Percentiles rank a stretch among this genome's conserved stretches.
Conservation (phyloP, 2,113 vertebrate species). For the Bambusicola thoracicus region DNA sequence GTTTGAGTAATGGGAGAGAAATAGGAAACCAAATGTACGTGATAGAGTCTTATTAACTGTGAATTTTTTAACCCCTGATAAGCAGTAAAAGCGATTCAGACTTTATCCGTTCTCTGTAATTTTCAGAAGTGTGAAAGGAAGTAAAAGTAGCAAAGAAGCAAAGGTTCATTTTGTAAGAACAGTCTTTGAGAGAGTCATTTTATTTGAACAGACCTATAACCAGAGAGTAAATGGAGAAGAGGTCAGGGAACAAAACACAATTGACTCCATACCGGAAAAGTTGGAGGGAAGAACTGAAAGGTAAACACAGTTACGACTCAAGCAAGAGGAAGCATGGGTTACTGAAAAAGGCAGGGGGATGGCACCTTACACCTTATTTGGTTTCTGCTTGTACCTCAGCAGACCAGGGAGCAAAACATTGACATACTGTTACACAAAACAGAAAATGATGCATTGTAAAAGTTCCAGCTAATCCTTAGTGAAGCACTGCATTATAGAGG, state of each 20-base stretch:
- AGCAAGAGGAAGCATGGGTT: background rate
- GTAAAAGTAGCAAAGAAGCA: background rate
- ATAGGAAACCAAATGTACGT: constrained; percentile 15
- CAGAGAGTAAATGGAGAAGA: constrained; percentile 1
- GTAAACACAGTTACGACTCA: background rate
- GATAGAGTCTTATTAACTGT: constrained; percentile 31
- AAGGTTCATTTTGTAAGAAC: constrained; percentile 27
- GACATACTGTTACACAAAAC: background rate
- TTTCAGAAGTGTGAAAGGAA: constrained; percentile 27
- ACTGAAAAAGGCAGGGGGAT: background rate
- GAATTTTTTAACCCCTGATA: background rate
- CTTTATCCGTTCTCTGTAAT: constrained; percentile 22
- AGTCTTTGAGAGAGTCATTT: background rate
- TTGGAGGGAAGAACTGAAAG: background rate
- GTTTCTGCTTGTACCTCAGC: background rate
- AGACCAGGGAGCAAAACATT: background rate
- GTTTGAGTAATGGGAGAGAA: constrained; percentile 2
- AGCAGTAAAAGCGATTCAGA: constrained; percentile 1
- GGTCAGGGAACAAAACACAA: background rate
- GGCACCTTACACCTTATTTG: background rate
- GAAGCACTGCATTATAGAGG: background rate
- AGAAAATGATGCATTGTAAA: background rate
- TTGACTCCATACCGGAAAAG: background rate
- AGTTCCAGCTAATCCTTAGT: background rate
- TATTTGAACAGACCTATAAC: constrained; percentile 14